These are phyloP conservation scores for Rousettus madagascariensis DNA, from an alignment of 2,797 vertebrate species.

Conservation along the genomic window DNA sequence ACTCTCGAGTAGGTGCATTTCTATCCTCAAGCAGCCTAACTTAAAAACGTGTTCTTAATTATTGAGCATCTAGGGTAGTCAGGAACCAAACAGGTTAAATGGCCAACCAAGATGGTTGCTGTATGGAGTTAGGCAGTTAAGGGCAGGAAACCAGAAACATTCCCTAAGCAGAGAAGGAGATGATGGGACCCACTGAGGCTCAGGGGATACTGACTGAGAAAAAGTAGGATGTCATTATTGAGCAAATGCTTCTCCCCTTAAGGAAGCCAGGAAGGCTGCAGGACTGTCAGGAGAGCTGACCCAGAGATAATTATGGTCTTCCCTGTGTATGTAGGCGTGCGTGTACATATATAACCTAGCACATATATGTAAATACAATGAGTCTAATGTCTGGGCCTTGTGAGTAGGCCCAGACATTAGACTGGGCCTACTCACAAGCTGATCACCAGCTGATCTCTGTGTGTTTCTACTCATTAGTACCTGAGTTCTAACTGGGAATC, in stretches of 20 bases:
- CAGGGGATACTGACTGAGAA: no score
- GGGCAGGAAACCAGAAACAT: not conserved
- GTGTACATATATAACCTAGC: not conserved
- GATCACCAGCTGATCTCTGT: not conserved
- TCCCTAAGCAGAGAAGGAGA: not conserved
- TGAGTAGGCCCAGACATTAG: rapidly evolving
- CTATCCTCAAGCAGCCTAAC: not conserved
- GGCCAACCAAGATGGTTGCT: not conserved
- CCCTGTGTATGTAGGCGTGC: not conserved
- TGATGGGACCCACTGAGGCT: not conserved
- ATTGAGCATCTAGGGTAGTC: not conserved
- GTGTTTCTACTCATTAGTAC: not conserved
- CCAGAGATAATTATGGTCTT: not conserved
- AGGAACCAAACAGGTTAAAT: not conserved
- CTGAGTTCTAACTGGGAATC: not conserved
- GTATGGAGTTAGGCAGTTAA: not conserved
- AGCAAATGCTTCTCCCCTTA: not conserved
- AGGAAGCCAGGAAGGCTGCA: not conserved
- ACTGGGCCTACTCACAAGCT: no score
- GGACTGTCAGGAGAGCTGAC: not conserved
- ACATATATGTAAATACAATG: not conserved
- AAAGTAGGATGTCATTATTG: not conserved
- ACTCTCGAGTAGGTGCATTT: not conserved
- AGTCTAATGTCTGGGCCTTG: not conserved
- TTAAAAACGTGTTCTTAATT: not conserved